Percentiles rank a stretch among this genome's conserved stretches.
Conservation (phyloP, 1,140 invertebrate species). For the Neodiprion fabricii region DNA sequence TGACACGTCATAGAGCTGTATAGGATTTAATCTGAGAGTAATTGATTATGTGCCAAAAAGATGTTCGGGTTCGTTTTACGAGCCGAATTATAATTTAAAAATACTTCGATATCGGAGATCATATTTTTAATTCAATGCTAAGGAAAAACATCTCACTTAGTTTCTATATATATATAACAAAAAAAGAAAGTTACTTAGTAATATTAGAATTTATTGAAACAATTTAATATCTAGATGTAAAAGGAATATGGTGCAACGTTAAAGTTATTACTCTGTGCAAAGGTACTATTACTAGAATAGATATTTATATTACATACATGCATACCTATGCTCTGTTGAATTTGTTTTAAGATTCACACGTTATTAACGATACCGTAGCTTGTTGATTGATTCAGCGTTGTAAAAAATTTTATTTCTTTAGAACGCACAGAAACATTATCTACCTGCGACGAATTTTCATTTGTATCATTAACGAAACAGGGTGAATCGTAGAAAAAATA, state of each 20-base stretch:
- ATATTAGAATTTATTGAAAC: no score
- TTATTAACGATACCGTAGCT: no score
- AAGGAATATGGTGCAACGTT: neutral
- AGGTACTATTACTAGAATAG: neutral
- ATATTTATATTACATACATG: neutral
- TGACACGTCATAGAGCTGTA: constrained; percentile 24
- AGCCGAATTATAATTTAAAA: neutral
- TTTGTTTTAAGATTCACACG: neutral
- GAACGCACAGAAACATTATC: no score
- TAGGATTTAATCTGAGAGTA: constrained; percentile 18
- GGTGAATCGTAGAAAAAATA: neutral
- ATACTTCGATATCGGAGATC: no score
- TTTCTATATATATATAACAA: no score
- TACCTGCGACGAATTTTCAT: no score
- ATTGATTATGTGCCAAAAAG: constrained; percentile 3
- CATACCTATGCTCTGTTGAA: neutral
- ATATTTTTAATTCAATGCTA: no score
- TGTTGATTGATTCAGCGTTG: no score
- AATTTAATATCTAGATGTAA: no score
- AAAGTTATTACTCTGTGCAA: neutral
- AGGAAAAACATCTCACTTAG: no score
- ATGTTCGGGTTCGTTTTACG: neutral
- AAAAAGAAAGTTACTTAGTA: no score
- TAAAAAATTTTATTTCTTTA: no score
- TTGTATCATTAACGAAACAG: neutral